Conservation (phyloP, 2,113 vertebrate species). For the Xiphophorus maculatus region DNA sequence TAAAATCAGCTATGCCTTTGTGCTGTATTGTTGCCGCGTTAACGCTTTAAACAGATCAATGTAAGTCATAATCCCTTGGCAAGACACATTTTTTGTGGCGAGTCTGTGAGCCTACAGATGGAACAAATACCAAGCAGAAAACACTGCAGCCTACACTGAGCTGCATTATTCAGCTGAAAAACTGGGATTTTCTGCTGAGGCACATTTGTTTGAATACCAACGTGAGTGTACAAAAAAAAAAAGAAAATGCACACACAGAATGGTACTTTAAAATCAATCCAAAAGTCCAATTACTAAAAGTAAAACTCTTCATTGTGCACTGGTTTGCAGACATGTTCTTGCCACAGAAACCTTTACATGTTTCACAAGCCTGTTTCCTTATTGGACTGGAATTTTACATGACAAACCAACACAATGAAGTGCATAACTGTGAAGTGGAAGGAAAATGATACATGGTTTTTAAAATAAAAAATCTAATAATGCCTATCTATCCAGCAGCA, state of each 20-base stretch:
- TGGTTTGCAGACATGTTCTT: background rate
- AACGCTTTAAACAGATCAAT: slow-evolving; percentile 66
- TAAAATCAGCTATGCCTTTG: slow-evolving; percentile 60
- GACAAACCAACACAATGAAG: background rate
- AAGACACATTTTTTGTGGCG: slow-evolving; percentile 40
- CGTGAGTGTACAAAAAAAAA: background rate
- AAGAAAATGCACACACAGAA: background rate
- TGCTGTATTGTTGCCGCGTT: slow-evolving; percentile 41
- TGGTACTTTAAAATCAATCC: background rate
- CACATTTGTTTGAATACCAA: slow-evolving; percentile 13
- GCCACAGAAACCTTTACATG: background rate
- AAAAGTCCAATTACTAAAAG: background rate
- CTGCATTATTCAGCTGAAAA: slow-evolving; percentile 42
- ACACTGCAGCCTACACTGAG: slow-evolving; percentile 28
- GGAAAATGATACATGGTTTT: too few relatives aligned
- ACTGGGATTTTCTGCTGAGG: slow-evolving; percentile 29
- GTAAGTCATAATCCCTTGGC: slow-evolving; percentile 61
- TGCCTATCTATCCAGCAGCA: too few relatives aligned
- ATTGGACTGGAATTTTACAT: too few relatives aligned
- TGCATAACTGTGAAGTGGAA: too few relatives aligned
- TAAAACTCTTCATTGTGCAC: background rate
- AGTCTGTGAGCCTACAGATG: slow-evolving; percentile 32
- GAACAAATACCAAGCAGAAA: slow-evolving; percentile 44
- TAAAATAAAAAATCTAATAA: too few relatives aligned
- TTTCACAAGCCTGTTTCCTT: background rate